phyloP scores from a whole-genome alignment of 2,113 vertebrate species.

The Lamprotornis superbus region DNA sequence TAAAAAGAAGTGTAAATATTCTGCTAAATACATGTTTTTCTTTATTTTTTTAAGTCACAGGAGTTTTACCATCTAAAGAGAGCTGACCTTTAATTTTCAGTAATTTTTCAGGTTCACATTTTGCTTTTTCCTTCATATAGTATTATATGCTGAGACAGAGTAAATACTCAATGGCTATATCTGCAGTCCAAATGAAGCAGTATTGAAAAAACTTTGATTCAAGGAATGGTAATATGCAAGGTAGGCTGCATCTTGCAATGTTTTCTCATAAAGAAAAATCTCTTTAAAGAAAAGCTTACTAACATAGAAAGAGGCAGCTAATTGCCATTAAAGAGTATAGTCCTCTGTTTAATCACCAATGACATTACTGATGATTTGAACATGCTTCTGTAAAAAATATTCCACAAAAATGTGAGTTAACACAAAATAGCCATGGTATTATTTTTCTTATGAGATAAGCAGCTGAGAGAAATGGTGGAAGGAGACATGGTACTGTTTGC shows the following conservation, averaged over 20 bases:
- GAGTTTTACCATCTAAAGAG: neutral
- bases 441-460: neutral
- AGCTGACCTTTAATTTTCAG: neutral
- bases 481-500: neutral
- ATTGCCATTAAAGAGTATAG: neutral
- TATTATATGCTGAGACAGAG: neutral
- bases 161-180: neutral
- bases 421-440: neutral
- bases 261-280: neutral
- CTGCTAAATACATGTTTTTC: neutral
- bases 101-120: neutral
- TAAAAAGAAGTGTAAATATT: neutral
- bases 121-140: neutral
- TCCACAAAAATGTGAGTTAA: neutral
- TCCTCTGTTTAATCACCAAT: neutral
- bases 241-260: neutral
- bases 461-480: neutral
- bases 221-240: neutral
- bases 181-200: neutral
- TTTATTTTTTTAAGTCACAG: neutral
- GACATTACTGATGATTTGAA: neutral
- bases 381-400: neutral
- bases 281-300: neutral
- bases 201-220: neutral
- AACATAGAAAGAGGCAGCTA: neutral